These are phyloP conservation scores for Orestias chungarensis DNA, from an alignment of 2,797 vertebrate species.

Conservation along the genomic window DNA sequence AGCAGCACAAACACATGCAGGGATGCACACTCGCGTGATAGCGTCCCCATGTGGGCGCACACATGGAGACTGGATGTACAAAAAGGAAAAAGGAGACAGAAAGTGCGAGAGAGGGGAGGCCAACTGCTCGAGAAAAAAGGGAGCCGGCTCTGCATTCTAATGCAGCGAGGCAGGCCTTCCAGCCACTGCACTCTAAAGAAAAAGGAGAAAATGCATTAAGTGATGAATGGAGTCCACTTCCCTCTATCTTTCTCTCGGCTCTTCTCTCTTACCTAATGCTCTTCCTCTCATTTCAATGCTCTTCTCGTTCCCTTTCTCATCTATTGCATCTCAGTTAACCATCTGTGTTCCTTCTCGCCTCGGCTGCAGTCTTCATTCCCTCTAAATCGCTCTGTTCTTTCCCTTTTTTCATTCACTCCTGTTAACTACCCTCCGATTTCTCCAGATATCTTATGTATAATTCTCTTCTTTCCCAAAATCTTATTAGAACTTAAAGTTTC, in stretches of 20 bases:
- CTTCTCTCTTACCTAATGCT: constrained; percentile 6
- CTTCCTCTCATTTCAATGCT: constrained; percentile 28
- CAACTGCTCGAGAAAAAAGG: constrained; percentile 35
- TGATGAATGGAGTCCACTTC: constrained; percentile 21
- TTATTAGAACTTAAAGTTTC: not conserved
- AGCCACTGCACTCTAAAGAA: constrained; percentile 14
- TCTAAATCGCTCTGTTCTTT: not conserved
- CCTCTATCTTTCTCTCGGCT: constrained; percentile 1
- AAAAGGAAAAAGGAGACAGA: constrained; percentile 15
- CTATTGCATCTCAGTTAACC: constrained; percentile 23
- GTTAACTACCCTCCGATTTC: not conserved
- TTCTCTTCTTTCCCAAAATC: not conserved
- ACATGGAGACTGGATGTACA: constrained; percentile 25
- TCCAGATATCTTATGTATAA: not conserved
- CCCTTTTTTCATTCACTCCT: not conserved
- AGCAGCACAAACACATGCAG: constrained; percentile 3
- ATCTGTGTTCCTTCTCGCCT: constrained; percentile 1
- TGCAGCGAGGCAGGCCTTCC: constrained; percentile 44
- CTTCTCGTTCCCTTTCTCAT: constrained; percentile 4
- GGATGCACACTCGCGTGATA: constrained; percentile 11
- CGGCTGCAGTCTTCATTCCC: not conserved
- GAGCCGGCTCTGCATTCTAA: constrained; percentile 53
- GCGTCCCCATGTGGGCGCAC: constrained; percentile 1
- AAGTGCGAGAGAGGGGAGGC: constrained; percentile 29
- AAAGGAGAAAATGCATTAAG: constrained; percentile 20